Base-by-base conservation (phyloP, 2,797 vertebrate genomes). In the Platalea minor region DNA sequence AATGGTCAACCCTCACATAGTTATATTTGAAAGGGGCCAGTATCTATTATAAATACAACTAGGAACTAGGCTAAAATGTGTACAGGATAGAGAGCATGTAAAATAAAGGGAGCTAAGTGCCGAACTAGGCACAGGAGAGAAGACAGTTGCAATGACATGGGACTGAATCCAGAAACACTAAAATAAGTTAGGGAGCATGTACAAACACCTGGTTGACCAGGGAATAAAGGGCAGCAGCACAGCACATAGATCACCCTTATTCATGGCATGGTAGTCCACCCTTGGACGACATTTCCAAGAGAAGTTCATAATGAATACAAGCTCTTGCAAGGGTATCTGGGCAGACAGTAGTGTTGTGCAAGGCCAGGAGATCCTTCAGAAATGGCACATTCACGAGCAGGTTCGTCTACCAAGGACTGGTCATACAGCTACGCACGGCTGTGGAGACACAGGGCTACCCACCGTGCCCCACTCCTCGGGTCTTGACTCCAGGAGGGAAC, bases 1-100 rank as follows among this genome's bases (percentile, higher is more conserved):
- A 96, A 91, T 17, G 79, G 92, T 97, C 96, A 97, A 80, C 86
- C 88, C 89, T 82, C 43, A 31, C 56, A 53, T 9, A n/a, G 21
- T 77, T 82, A 56, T 51, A 85, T 37, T 91, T 69, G 64, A 84
- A 91, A 68, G 60, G 94, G 90, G 70, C 25, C 65, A 69, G 48
- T 65, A 75, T n/a, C 39, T 91, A 39, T 65, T 61, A 43, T 25
- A 86, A 94, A 46, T 63, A 69, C 29, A 80, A 14, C 17, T 56
- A 56, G 13, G 28, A 68, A 78, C 41, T 86, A 79, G 51, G 48
- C 39, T 82, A 53, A 73, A 46, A 46, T 3, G 28, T 39, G 20
- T 63, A 64, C 23, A 43, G 67, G 69, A 53, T 5, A 60, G 70
- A 88, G 7, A 92, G 56, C 25, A 8, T 18, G 31, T 57, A 74